These are phyloP conservation scores for Chaunax sp. DNA, from an alignment of 2,797 vertebrate genomes.

Conservation along the genomic window DNA sequence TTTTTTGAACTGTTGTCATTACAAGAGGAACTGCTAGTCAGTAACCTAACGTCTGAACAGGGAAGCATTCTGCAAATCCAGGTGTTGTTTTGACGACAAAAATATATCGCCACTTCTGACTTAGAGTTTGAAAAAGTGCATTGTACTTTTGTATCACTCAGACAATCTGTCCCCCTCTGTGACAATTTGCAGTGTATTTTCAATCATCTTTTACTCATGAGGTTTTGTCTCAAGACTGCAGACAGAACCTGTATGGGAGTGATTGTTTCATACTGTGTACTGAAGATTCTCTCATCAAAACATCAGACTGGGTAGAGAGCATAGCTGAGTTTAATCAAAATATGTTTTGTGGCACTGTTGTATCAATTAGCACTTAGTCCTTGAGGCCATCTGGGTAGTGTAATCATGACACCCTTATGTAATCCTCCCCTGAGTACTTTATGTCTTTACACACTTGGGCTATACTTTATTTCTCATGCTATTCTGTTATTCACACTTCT, in stretches of 20 bases:
- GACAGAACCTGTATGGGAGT: constrained; percentile 39
- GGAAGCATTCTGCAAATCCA: constrained; percentile 28
- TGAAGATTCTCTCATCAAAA: constrained; percentile 74
- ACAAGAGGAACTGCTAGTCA: constrained; percentile 16
- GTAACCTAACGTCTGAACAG: constrained; percentile 16
- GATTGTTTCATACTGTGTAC: constrained; percentile 54
- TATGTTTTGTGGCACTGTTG: constrained; percentile 72
- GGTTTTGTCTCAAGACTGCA: constrained; percentile 28
- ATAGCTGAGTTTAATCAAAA: constrained; percentile 72
- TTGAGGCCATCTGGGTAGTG: constrained; percentile 67
- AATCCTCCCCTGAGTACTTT: constrained; percentile 37
- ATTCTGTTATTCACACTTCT: too few relatives aligned
- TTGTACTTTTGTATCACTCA: constrained; percentile 16
- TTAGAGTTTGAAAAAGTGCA: constrained; percentile 17
- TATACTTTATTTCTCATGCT: too few relatives aligned
- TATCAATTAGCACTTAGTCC: constrained; percentile 69
- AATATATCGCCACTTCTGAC: constrained; percentile 11
- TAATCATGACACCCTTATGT: constrained; percentile 34
- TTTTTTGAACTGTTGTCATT: constrained; percentile 20
- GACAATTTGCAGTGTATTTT: constrained; percentile 22
- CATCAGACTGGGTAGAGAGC: constrained; percentile 45
- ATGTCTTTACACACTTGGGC: constrained; percentile 10
- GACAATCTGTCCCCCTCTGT: constrained; percentile 33
- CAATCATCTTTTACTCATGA: constrained; percentile 28
- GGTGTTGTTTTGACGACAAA: constrained; percentile 28